A percentile compares a stretch with the other conserved stretches of the same genome.
These are phyloP conservation scores for Seira musarum DNA, from an alignment of 2,888 invertebrate genomes.

Conservation along the genomic window DNA sequence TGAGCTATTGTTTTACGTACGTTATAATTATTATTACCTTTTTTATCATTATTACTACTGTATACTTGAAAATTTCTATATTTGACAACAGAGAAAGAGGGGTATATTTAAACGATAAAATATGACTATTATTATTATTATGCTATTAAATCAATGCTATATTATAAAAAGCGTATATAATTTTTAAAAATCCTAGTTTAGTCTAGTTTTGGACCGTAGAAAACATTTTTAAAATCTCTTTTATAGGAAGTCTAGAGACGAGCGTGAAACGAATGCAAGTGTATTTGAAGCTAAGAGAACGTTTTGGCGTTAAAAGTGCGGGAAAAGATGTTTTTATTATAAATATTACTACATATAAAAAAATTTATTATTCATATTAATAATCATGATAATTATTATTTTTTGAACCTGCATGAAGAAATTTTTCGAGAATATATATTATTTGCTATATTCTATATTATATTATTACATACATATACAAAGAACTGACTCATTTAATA, in stretches of 20 bases:
- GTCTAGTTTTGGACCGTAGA: slow-evolving; percentile 2
- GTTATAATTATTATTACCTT: neutral
- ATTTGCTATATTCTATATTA: slow-evolving; percentile 37
- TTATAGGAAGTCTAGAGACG: neutral
- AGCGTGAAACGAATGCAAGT: neutral
- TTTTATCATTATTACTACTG: slow-evolving; percentile 4
- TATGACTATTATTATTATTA: slow-evolving; percentile 21
- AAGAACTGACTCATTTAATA: slow-evolving; percentile 58
- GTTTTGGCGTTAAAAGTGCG: too few species aligned
- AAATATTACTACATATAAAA: slow-evolving; percentile 11
- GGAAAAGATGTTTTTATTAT: slow-evolving; percentile 1
- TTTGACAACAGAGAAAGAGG: slow-evolving; percentile 17
- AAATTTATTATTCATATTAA: slow-evolving; percentile 43
- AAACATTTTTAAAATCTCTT: neutral
- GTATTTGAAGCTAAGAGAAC: slow-evolving; percentile 20
- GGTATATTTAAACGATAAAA: slow-evolving; percentile 36
- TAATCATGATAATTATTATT: slow-evolving; percentile 51
- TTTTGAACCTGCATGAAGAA: slow-evolving; percentile 62
- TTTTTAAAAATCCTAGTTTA: neutral
- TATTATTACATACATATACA: slow-evolving; percentile 53
- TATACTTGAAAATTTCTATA: slow-evolving; percentile 16
- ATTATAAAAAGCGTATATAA: neutral
- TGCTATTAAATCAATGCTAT: slow-evolving; percentile 1
- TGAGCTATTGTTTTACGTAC: neutral
- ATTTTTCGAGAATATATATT: slow-evolving; percentile 34